Evolutionary conservation across 2,113 vertebrate species (phyloP).

Genomic region (Struthio camelus): DNA sequence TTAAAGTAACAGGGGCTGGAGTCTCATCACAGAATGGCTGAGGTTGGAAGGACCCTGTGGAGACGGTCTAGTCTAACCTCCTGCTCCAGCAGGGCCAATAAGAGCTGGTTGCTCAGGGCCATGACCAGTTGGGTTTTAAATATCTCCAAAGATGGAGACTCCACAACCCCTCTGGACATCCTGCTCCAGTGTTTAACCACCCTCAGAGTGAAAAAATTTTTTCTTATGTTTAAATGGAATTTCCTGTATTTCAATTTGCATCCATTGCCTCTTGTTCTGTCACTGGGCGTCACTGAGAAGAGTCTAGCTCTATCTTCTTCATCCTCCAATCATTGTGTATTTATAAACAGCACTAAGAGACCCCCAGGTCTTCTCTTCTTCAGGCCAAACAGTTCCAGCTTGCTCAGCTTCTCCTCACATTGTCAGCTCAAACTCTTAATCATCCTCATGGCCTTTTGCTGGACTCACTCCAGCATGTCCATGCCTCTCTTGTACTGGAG

Average conservation of each 20-base stretch:
- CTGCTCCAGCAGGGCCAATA: neutral
- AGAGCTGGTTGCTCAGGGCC: neutral
- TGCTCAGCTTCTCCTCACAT: neutral
- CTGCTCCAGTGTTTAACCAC: neutral
- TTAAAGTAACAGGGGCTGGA: slow-evolving; percentile 64
- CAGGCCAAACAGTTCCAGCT: neutral
- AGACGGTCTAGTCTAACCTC: neutral
- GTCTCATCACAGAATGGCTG: slow-evolving; percentile 41
- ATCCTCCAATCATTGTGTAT: neutral
- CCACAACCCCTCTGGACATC: neutral
- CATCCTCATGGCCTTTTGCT: neutral
- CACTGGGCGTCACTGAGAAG: neutral
- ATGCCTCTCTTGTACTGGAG: neutral
- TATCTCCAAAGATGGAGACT: neutral
- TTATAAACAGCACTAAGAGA: neutral
- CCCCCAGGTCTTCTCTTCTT: neutral
- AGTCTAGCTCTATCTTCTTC: neutral
- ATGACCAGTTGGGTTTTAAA: neutral
- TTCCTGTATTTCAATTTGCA: neutral
- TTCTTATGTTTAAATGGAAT: neutral
- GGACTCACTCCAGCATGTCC: neutral
- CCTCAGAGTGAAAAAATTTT: neutral
- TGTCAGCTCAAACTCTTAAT: neutral
- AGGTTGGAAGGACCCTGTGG: neutral
- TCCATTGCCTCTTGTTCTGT: neutral